Percentiles rank a stretch among this genome's conserved stretches.
These are phyloP conservation scores for Eristalis tenax DNA, from an alignment of 2,888 invertebrate genomes.

Conservation along the genomic window DNA sequence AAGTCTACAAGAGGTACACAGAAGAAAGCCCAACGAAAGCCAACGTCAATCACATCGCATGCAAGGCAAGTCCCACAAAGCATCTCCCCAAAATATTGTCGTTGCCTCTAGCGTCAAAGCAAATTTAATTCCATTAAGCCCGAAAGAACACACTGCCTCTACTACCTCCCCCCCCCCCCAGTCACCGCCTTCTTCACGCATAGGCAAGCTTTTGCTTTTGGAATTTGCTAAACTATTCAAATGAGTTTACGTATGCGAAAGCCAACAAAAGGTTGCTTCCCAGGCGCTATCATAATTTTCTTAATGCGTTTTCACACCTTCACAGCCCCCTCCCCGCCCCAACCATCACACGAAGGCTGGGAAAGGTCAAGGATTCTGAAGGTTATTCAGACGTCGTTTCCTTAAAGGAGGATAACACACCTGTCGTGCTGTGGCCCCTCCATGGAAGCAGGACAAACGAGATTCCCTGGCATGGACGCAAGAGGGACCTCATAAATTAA, in stretches of 20 bases:
- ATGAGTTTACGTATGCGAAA: slow-evolving; percentile 14
- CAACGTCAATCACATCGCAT: not conserved
- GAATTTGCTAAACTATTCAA: slow-evolving; percentile 7
- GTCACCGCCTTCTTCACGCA: too few species aligned
- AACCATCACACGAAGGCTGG: not conserved
- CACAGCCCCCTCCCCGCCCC: not conserved
- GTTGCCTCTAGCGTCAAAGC: not conserved
- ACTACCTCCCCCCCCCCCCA: not conserved
- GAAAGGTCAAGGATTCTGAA: not conserved
- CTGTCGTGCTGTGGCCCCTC: not conserved
- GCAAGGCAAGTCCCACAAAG: not conserved
- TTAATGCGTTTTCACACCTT: slow-evolving; percentile 56
- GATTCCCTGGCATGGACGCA: not conserved
- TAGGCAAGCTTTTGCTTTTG: slow-evolving; percentile 18
- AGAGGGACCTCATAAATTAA: slow-evolving; percentile 12
- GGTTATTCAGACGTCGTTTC: not conserved
- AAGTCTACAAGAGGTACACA: too few species aligned
- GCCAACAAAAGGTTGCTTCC: slow-evolving; percentile 41
- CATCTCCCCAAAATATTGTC: not conserved
- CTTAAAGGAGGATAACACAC: not conserved
- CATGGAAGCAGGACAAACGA: not conserved
- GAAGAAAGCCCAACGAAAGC: not conserved
- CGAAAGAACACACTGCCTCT: not conserved
- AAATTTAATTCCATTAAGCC: not conserved
- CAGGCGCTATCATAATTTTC: slow-evolving; percentile 39